phyloP scores from a whole-genome alignment of 64 coral and sea anemone species.

The Acropora yongei region DNA sequence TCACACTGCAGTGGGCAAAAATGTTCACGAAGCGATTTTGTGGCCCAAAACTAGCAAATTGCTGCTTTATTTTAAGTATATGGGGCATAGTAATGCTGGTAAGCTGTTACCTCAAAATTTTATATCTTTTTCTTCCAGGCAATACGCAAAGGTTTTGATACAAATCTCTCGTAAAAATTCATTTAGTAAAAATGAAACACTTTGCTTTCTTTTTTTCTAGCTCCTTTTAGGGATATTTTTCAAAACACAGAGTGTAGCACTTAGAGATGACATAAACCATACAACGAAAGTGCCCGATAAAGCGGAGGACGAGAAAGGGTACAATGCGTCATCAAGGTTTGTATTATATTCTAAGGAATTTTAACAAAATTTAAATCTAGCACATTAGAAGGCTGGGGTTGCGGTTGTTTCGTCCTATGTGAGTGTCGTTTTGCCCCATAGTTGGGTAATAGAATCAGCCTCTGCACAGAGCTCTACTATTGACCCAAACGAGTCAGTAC shows the following conservation, averaged over 20 bases:
- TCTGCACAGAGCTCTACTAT: too few species aligned
- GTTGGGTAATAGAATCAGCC: too few species aligned
- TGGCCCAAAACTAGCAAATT: conserved; percentile 93
- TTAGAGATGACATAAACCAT: conserved; percentile 59
- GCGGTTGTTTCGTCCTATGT: too few species aligned
- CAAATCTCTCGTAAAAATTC: too few species aligned
- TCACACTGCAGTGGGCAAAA: conserved; percentile 10
- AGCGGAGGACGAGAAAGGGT: not conserved
- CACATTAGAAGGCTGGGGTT: too few species aligned
- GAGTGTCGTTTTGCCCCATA: too few species aligned
- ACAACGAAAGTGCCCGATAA: not conserved
- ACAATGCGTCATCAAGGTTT: too few species aligned
- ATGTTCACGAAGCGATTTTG: conserved; percentile 76
- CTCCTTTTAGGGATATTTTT: conserved; percentile 91
- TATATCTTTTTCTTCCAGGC: not conserved
- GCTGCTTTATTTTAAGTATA: conserved; percentile 95
- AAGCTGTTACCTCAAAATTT: not conserved
- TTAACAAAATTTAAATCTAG: too few species aligned
- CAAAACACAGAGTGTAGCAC: conserved; percentile 72
- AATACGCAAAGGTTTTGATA: too few species aligned
- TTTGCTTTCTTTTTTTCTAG: conserved; percentile 49
- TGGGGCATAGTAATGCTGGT: conserved; percentile 99
- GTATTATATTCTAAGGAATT: too few species aligned
- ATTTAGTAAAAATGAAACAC: too few species aligned
- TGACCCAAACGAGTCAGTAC: too few species aligned